Percentiles rank a stretch among this genome's conserved stretches.
phyloP scores from a whole-genome alignment of 2,888 invertebrate species.

The Ischnura elegans region DNA sequence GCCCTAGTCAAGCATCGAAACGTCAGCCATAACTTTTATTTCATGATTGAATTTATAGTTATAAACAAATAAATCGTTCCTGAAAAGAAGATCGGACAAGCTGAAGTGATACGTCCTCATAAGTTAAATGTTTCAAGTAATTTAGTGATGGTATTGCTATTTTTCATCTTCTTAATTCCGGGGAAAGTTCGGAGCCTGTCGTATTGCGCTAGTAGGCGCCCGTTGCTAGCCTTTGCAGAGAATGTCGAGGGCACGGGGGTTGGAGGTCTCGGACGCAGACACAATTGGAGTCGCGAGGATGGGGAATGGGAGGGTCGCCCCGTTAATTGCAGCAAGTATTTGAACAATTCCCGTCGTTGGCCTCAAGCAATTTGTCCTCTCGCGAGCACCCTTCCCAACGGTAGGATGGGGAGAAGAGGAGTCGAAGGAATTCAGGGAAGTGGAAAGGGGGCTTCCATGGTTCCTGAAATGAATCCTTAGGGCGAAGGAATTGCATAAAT shows the following conservation, averaged over 20 bases:
- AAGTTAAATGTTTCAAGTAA: no score
- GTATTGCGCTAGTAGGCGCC: neutral
- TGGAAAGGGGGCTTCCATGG: neutral
- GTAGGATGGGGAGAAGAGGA: neutral
- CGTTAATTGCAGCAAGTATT: conserved; percentile 62
- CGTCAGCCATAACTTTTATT: no score
- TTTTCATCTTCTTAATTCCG: neutral
- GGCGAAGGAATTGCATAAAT: no score
- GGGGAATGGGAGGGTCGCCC: neutral
- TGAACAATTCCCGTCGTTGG: conserved; percentile 58
- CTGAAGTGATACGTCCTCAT: no score
- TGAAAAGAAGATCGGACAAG: no score
- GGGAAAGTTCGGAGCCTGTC: neutral
- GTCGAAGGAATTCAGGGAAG: neutral
- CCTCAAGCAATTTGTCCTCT: conserved; percentile 17
- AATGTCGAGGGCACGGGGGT: neutral
- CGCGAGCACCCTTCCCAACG: neutral
- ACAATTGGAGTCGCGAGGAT: neutral
- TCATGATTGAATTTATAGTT: no score
- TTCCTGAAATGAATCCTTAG: neutral
- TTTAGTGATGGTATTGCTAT: neutral
- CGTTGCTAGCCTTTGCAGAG: no score
- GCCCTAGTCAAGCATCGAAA: no score
- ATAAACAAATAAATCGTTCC: no score
- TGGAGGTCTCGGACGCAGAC: neutral